phyloP scores from a whole-genome alignment of 2,113 vertebrate genomes.

The Indicator indicator region DNA sequence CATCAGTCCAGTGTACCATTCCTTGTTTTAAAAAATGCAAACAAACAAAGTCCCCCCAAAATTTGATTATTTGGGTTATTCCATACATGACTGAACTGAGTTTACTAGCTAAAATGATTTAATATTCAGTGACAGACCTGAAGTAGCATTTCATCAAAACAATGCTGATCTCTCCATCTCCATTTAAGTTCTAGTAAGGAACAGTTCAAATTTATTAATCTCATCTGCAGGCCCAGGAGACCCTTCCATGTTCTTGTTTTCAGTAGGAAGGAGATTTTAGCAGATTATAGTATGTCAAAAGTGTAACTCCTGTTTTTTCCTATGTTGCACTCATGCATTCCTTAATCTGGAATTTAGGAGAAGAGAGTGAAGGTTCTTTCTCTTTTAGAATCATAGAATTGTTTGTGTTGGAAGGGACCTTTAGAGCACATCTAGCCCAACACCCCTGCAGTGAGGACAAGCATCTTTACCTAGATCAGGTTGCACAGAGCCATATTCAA shows the following conservation, averaged over 20 bases:
- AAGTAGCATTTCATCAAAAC: neutral
- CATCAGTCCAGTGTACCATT: neutral
- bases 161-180: neutral
- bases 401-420: too few relatives aligned
- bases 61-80: neutral
- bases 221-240: neutral
- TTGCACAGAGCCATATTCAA: too few relatives aligned
- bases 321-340: fast-evolving
- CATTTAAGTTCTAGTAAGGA: neutral
- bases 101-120: neutral
- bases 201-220: neutral
- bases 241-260: neutral
- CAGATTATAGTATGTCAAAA: neutral
- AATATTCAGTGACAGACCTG: neutral
- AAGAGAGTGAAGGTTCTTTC: neutral
- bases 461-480: too few relatives aligned
- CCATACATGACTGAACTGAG: neutral
- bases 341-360: neutral
- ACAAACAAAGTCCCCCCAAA: neutral
- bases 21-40: too few relatives aligned
- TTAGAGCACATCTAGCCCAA: too few relatives aligned
- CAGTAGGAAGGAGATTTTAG: neutral
- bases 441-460: too few relatives aligned
- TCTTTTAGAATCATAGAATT: neutral
- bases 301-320: neutral